Evolutionary conservation across 2,113 vertebrate species (phyloP).

Genomic region (Phyllostomus discolor): DNA sequence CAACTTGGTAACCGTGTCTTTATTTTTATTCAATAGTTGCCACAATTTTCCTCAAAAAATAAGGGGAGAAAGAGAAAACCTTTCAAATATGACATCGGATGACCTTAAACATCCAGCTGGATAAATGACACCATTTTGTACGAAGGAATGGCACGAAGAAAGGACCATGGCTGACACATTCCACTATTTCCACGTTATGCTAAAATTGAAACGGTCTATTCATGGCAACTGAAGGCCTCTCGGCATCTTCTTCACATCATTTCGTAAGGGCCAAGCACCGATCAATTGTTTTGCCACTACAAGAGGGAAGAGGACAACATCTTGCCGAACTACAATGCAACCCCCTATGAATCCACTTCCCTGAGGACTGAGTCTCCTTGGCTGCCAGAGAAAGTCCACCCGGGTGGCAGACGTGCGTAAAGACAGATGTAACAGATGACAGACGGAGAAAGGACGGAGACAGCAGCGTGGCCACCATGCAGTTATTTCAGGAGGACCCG

Average conservation of each 20-base stretch:
- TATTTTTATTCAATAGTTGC: neutral
- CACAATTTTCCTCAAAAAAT: neutral
- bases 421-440: too few relatives aligned
- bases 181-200: neutral
- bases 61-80: neutral
- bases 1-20: neutral
- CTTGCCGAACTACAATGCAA: neutral
- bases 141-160: neutral
- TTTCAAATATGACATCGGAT: neutral
- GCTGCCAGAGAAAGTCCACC: neutral
- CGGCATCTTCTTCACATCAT: neutral
- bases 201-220: neutral
- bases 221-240: neutral
- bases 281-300: neutral
- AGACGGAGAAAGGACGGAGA: rapidly evolving
- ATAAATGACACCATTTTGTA: neutral
- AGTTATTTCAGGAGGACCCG: neutral
- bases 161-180: neutral
- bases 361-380: neutral
- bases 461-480: rapidly evolving
- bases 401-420: neutral
- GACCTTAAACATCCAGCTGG: neutral
- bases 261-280: neutral
- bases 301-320: neutral
- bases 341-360: neutral